Percentiles rank a stretch among this genome's conserved stretches.
These are phyloP conservation scores for Falcunculus frontatus DNA, from an alignment of 2,113 vertebrate genomes.

Conservation along the genomic window DNA sequence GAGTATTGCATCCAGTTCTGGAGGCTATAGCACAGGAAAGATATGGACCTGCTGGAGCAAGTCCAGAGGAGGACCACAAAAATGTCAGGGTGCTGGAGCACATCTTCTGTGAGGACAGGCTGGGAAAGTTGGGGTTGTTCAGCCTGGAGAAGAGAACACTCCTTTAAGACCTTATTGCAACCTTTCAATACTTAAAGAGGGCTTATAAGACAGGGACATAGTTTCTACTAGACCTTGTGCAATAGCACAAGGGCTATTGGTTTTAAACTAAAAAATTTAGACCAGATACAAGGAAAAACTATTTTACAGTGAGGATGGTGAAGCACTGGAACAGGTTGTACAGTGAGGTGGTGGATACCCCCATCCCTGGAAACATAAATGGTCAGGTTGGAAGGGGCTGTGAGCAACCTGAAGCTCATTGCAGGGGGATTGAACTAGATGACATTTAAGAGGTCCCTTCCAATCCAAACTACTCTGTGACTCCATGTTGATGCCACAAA, in stretches of 20 bases:
- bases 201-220: background rate
- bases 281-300: background rate
- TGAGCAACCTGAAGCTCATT: background rate
- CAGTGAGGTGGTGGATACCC: background rate
- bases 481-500: background rate
- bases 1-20: fast-evolving
- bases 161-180: background rate
- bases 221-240: background rate
- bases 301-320: background rate
- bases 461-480: background rate
- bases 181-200: background rate
- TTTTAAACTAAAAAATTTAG: background rate
- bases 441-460: background rate
- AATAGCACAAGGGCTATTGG: background rate
- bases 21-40: background rate
- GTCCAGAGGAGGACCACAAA: background rate
- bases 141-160: background rate
- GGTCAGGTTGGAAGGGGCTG: background rate
- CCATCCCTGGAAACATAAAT: background rate
- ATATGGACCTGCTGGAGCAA: background rate
- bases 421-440: background rate
- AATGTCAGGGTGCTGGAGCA: background rate
- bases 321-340: background rate
- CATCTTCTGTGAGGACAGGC: background rate
- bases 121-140: background rate